Evolutionary conservation across 2,113 vertebrate species (phyloP).

Genomic region (Chaetodon trifascialis): DNA sequence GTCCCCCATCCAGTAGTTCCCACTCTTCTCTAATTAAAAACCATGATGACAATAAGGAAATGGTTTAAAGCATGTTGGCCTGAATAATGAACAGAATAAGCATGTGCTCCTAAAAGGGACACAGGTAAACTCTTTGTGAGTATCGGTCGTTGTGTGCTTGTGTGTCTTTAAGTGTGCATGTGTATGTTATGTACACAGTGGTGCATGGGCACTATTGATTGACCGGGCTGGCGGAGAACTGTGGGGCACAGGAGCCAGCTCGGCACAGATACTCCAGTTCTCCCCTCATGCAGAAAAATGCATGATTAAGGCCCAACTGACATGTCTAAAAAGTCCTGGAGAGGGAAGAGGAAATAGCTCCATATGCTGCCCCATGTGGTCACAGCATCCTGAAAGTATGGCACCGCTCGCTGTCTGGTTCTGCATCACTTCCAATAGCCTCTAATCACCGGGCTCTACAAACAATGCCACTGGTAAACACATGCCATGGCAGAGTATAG

Average conservation of each 20-base stretch:
- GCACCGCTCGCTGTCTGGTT: constrained; percentile 54
- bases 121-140: constrained; percentile 48
- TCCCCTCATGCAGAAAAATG: constrained; percentile 80
- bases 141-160: constrained; percentile 30
- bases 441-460: constrained; percentile 51
- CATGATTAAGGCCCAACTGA: constrained; percentile 76
- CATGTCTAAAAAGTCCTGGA: constrained; percentile 75
- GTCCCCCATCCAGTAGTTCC: constrained; percentile 59
- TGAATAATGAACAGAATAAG: constrained; percentile 63
- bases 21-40: constrained; percentile 78
- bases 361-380: constrained; percentile 77
- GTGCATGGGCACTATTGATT: constrained; percentile 69
- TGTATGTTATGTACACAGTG: constrained; percentile 47
- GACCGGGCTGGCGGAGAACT: constrained; percentile 64
- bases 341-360: constrained; percentile 69
- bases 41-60: constrained; percentile 70
- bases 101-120: constrained; percentile 32
- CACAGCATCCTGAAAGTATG: constrained; percentile 59
- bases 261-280: constrained; percentile 64
- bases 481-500: constrained; percentile 26
- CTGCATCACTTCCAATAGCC: constrained; percentile 54
- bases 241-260: constrained; percentile 68
- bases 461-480: constrained; percentile 46
- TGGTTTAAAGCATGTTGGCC: constrained; percentile 51
- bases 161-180: constrained; percentile 24